Percentiles rank a stretch among this genome's conserved stretches.
Evolutionary conservation across 2,888 invertebrate species (phyloP).

Genomic region (Netelia melanura): DNA sequence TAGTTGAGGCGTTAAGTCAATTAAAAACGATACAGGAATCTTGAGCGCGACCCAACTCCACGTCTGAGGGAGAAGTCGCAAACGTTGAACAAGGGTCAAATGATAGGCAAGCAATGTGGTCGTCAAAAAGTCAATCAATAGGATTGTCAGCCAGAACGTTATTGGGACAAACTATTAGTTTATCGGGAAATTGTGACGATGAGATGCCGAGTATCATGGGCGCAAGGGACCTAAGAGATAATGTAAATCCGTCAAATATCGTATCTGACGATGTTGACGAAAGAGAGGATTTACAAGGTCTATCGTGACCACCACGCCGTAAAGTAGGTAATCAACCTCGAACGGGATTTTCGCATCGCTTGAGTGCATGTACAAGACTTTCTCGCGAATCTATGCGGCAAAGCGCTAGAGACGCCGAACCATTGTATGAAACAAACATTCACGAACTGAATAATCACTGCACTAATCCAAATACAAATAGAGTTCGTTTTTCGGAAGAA

Average conservation of each 20-base stretch:
- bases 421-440: neutral
- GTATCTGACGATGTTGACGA: too few species aligned
- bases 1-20: neutral
- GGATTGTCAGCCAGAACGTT: neutral
- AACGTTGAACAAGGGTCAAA: constrained; percentile 10
- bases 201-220: neutral
- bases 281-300: too few species aligned
- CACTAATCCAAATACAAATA: neutral
- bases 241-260: too few species aligned
- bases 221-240: neutral
- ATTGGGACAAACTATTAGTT: neutral
- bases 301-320: too few species aligned
- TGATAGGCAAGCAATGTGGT: neutral
- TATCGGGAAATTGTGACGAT: neutral
- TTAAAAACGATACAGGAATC: neutral
- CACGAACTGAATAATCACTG: neutral
- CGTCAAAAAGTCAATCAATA: constrained; percentile 6
- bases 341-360: too few species aligned
- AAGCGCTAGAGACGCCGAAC: constrained; percentile 1
- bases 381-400: neutral
- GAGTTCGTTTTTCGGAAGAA: constrained; percentile 2
- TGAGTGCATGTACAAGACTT: neutral
- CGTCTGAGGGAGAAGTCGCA: constrained; percentile 15
- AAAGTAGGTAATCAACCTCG: too few species aligned
- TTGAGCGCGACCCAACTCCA: neutral